These are phyloP conservation scores for Phasia obesa DNA, from an alignment of 2,888 invertebrate genomes.

Conservation along the genomic window DNA sequence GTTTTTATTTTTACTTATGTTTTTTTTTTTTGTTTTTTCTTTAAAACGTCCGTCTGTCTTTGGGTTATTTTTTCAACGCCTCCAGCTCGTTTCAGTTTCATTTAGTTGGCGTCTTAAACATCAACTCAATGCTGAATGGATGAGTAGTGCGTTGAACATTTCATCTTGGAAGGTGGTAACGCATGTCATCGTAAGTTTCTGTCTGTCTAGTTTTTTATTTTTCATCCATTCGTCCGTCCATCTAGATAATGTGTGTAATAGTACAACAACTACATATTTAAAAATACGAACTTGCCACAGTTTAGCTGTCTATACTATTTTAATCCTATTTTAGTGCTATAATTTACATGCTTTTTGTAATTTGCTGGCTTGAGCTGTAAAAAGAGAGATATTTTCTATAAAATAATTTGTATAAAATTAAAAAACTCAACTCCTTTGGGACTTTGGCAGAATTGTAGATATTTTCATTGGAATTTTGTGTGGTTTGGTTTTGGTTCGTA, in stretches of 20 bases:
- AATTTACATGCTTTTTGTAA: slow-evolving; percentile 65
- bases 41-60: slow-evolving; percentile 47
- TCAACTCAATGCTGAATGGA: slow-evolving; percentile 34
- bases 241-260: slow-evolving; percentile 4
- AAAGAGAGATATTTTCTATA: slow-evolving; percentile 19
- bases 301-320: slow-evolving; percentile 45
- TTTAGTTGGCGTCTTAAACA: slow-evolving; percentile 65
- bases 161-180: slow-evolving; percentile 78
- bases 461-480: slow-evolving; percentile 39
- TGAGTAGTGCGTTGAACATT: slow-evolving; percentile 49
- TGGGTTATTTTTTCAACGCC: slow-evolving; percentile 66
- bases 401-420: slow-evolving; percentile 23
- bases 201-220: slow-evolving; percentile 73
- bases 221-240: slow-evolving; percentile 58
- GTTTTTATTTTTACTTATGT: slow-evolving; percentile 35
- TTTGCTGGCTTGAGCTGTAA: slow-evolving; percentile 1
- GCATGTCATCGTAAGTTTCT: slow-evolving; percentile 81
- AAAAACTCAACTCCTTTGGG: slow-evolving; percentile 30
- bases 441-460: slow-evolving; percentile 45
- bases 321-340: slow-evolving; percentile 53
- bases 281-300: slow-evolving; percentile 1
- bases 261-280: slow-evolving; percentile 2
- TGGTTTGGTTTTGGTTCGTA: background rate
- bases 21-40: slow-evolving; percentile 32
- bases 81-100: slow-evolving; percentile 67